These are phyloP conservation scores for Lates calcarifer DNA, from an alignment of 2,113 vertebrate genomes.

Conservation along the genomic window DNA sequence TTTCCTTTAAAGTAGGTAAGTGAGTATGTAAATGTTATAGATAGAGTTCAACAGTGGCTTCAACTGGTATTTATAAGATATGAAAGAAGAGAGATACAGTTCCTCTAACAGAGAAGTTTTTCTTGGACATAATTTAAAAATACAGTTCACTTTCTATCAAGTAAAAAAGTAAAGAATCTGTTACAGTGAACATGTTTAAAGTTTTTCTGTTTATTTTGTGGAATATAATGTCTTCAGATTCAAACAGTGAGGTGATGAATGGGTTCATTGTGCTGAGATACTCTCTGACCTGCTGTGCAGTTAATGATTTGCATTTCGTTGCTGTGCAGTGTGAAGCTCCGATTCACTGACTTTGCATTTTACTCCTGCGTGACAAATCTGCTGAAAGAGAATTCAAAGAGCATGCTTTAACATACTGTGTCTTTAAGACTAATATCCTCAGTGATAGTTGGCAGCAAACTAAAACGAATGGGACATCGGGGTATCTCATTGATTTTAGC, in stretches of 20 bases:
- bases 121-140: too few relatives aligned
- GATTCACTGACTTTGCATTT: constrained; percentile 21
- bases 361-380: not conserved
- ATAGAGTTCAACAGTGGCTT: not conserved
- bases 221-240: not conserved
- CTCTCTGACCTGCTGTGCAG: not conserved
- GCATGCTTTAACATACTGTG: not conserved
- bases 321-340: not conserved
- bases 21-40: not conserved
- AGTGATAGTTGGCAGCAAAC: constrained; percentile 18
- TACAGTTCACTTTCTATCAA: too few relatives aligned
- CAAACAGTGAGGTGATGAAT: not conserved
- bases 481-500: constrained; percentile 57
- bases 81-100: not conserved
- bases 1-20: constrained; percentile 4
- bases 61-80: not conserved
- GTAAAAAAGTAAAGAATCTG: not conserved
- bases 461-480: constrained; percentile 1
- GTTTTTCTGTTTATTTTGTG: not conserved
- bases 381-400: not conserved
- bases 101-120: too few relatives aligned
- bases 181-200: not conserved
- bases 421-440: constrained; percentile 27
- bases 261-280: not conserved
- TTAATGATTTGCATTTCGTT: not conserved